Conservation (phyloP, 2,113 vertebrate genomes). For the Phrynocephalus versicolor region DNA sequence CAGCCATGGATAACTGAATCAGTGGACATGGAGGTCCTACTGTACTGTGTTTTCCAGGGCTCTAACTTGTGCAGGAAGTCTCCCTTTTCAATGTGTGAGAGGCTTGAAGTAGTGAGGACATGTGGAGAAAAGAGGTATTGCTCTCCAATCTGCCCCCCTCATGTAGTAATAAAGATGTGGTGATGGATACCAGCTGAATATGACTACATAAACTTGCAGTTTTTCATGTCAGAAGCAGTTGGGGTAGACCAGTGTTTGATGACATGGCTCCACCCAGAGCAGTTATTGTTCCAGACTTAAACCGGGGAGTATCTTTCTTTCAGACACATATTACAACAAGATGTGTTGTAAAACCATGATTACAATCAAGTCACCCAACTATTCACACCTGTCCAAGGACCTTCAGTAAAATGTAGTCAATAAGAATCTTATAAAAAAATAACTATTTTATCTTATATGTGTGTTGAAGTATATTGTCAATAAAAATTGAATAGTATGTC, state of each 20-base stretch:
- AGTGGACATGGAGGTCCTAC: too few species aligned
- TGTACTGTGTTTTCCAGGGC: too few species aligned
- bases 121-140: not conserved
- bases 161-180: too few species aligned
- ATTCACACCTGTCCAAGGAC: not conserved
- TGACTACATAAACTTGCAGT: not conserved
- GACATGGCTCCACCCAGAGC: not conserved
- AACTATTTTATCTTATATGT: not conserved
- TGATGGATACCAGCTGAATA: too few species aligned
- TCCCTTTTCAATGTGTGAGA: too few species aligned
- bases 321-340: not conserved
- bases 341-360: not conserved
- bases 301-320: not conserved
- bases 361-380: not conserved
- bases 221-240: not conserved
- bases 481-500: conserved; percentile 8
- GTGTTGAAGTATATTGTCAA: not conserved
- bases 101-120: too few species aligned
- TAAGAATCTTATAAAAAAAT: conserved; percentile 13
- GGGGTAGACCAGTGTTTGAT: not conserved
- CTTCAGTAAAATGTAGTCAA: not conserved
- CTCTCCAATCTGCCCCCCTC: not conserved
- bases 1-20: too few species aligned
- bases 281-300: not conserved
- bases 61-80: too few species aligned